These are phyloP conservation scores for Agrotis exclamationis DNA, from an alignment of 2,888 invertebrate genomes.

Conservation along the genomic window DNA sequence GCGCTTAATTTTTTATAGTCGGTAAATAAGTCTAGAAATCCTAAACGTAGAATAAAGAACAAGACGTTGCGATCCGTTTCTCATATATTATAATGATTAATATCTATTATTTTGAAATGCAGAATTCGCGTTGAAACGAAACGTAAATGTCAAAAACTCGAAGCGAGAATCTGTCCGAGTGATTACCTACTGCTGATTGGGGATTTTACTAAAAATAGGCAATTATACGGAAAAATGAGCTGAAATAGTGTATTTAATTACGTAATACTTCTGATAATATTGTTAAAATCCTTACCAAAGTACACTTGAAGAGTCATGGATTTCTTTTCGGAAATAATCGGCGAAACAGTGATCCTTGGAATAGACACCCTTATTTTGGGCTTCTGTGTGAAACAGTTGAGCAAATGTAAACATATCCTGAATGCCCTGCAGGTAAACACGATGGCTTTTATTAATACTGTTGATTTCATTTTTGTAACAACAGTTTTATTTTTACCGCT, in stretches of 20 bases:
- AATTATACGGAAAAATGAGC: conserved; percentile 56
- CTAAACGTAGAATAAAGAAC: too few relatives aligned
- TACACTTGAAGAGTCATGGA: conserved; percentile 90
- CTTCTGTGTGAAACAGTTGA: conserved; percentile 94
- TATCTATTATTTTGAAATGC: too few relatives aligned
- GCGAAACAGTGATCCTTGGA: conserved; percentile 94
- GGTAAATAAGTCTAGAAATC: too few relatives aligned
- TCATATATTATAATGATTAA: not conserved
- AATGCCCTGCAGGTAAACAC: conserved; percentile 93
- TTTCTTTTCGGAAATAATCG: conserved; percentile 91
- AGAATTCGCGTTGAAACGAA: conserved; percentile 20
- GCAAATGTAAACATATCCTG: conserved; percentile 94
- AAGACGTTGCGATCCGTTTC: not conserved
- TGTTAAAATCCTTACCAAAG: conserved; percentile 14
- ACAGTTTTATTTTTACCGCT: not conserved
- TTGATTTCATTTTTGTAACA: not conserved
- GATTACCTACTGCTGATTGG: conserved; percentile 26
- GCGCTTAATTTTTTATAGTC: too few relatives aligned
- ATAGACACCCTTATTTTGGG: conserved; percentile 94
- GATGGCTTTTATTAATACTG: not conserved
- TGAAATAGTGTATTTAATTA: conserved; percentile 45
- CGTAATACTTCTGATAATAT: conserved; percentile 30
- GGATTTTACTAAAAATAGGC: conserved; percentile 43
- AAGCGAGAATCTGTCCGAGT: conserved; percentile 20
- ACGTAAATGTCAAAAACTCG: conserved; percentile 54